Evolutionary conservation across 2,888 invertebrate species (phyloP).

Genomic region (Belgica antarctica): DNA sequence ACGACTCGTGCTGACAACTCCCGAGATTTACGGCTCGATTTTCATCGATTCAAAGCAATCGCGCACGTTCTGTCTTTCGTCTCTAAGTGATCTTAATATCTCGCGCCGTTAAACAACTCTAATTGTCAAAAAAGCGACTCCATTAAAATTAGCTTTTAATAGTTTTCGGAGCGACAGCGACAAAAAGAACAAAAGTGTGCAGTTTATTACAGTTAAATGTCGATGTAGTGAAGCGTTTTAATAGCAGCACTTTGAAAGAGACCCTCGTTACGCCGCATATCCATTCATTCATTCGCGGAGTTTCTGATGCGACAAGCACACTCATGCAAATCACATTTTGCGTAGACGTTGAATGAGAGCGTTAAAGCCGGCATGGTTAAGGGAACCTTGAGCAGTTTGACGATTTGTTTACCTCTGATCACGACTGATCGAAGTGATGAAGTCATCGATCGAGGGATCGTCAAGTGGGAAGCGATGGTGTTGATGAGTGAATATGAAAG

Average conservation of each 20-base stretch:
- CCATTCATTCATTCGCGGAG: conserved; percentile 9
- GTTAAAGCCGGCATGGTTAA: no score
- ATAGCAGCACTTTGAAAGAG: not conserved
- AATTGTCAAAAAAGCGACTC: not conserved
- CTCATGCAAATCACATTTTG: not conserved
- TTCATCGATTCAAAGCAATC: no score
- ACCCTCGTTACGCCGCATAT: not conserved
- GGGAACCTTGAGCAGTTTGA: no score
- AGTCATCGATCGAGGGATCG: no score
- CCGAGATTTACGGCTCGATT: no score
- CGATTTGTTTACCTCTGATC: no score
- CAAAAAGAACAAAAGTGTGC: not conserved
- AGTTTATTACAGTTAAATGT: conserved; percentile 7
- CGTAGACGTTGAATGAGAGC: conserved; percentile 10
- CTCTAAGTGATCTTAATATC: conserved; percentile 30
- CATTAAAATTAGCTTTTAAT: conserved; percentile 21
- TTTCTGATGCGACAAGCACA: not conserved
- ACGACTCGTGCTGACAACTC: conserved; percentile 10
- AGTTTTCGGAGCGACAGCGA: not conserved
- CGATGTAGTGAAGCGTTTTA: conserved; percentile 1
- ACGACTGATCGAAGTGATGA: no score
- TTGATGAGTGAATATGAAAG: no score
- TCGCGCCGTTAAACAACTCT: conserved; percentile 12
- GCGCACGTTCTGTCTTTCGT: not conserved
- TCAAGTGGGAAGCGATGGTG: no score